Base-by-base conservation (phyloP, 2,888 invertebrate genomes). In the Aspidiotus destructor region DNA sequence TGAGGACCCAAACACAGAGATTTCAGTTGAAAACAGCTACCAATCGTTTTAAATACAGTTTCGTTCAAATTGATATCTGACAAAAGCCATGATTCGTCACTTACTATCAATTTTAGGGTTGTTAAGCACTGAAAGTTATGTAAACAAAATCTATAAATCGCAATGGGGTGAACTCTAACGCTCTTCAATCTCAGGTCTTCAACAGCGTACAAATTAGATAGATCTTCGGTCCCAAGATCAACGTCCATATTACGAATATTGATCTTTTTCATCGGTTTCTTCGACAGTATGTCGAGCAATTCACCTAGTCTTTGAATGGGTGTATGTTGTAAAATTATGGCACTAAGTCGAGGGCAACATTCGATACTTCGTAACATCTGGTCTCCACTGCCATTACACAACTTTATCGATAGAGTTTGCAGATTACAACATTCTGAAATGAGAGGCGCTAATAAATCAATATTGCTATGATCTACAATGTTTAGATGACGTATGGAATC, bases 121-220 rank as follows among this genome's bases (percentile, higher is more conserved):
- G 67, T 67, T 11, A 67, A 52, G 17, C 44, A 28, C 5, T 57
- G 16, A 7, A 28, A 7, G 10, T 67, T 67, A 52, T 67, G 58
- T 28, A 16, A 48, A n/a, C 67, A 67, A 52, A 67, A 67, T 40
- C 15, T 42, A 60, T 44, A 57, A 40, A 67, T 60, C 7, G 58
- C 58, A n/a, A 60, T 28, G 15, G 17, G 44, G 58, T 67, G 42
- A 40, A 67, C 57, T 58, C 42, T 60, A 7, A 67, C 52, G 40
- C 60, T 48, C 48, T 67, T 67, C 15, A 67, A 58, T 11, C 60
- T 57, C n/a, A 67, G n/a, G 40, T 67, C 67, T 58, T 67, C 52
- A 15, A 67, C 52, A n/a, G 48, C 57, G 42, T 28, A 41, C 48
- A 67, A 60, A n/a, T 41, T 11, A 1, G 54, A 63, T 52, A 57